Evolutionary conservation across 2,113 vertebrate species (phyloP), one percentile per base, ranked within the genome.

Genomic region (Cyphomyrus discorhynchus): DNA sequence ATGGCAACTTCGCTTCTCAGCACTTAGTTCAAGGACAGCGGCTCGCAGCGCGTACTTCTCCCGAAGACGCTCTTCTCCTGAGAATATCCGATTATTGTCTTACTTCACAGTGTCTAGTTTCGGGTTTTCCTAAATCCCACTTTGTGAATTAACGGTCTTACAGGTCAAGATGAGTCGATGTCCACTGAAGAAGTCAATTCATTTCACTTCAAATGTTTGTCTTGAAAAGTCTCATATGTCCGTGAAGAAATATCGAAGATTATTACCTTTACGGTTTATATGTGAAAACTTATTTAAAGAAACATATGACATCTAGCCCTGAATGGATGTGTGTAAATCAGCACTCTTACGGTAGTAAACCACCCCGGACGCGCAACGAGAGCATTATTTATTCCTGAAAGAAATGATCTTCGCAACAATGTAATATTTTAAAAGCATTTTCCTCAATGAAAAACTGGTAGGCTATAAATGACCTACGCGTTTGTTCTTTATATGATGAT

Each of bases 1-100:
- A 96, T 94, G 95, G 94, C 93, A 49, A 93, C 93, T 92, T 94
- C 94, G 90, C 89, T 92, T 88, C 92, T 94, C 94, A 93, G 93
- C 94, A 94, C 91, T 91, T 93, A 92, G 92, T 91, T 92, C 93
- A 90, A 91, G 91, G 91, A 93, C 92, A 92, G 91, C 91, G 91
- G 92, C 92, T 92, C 90, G 13, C 84, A 53, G 89, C 88, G 91
- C 49, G n/a, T 74, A 56, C 62, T 70, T 70, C 62, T 70, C 27
- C n/a, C n/a, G 62, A 70, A 70, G 62, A 70, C 89, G 31, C 83
- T 74, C 46, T 49, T 91, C 90, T 87, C 46, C 90, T 31, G 91
- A 45, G 58, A 91, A 91, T 91, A 91, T 89, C 91, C 89, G 66
- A 84, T 86, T 53, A 82, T 56, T 85, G 89, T n/a, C 31, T 53